These are phyloP conservation scores for Loris lydekkerianus DNA, from an alignment of 2,797 vertebrate genomes.

Conservation along the genomic window DNA sequence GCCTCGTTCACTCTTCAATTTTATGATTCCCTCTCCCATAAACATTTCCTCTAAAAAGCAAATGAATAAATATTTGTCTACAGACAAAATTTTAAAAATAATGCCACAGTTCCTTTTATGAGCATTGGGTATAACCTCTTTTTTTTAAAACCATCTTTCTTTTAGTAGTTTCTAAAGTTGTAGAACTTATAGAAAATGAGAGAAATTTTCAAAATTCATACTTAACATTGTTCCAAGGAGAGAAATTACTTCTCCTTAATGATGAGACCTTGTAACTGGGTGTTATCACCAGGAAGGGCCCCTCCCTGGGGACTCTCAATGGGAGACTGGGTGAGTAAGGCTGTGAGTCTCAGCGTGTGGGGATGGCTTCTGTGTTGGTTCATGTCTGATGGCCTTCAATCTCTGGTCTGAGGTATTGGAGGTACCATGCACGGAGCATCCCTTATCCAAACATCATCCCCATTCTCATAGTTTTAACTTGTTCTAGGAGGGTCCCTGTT, in stretches of 20 bases:
- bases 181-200: background rate
- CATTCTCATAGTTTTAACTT: background rate
- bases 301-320: background rate
- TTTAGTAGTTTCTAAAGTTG: conserved; percentile 36
- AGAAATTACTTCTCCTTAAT: conserved; percentile 75
- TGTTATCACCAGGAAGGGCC: background rate
- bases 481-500: background rate
- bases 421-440: background rate
- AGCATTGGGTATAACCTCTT: background rate
- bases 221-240: background rate
- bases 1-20: conserved; percentile 3
- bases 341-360: conserved; percentile 63
- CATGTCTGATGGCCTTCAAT: background rate
- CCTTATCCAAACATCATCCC: background rate
- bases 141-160: background rate
- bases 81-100: background rate
- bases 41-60: conserved; percentile 33
- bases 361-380: conserved; percentile 58
- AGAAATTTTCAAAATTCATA: background rate
- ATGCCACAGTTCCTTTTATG: background rate
- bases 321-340: background rate
- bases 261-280: conserved; percentile 44
- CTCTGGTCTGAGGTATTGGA: background rate
- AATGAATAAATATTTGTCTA: conserved; percentile 2
- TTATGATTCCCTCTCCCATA: background rate